These are phyloP conservation scores for Hyles euphorbiae DNA, from an alignment of 1,140 invertebrate species.

Conservation along the genomic window DNA sequence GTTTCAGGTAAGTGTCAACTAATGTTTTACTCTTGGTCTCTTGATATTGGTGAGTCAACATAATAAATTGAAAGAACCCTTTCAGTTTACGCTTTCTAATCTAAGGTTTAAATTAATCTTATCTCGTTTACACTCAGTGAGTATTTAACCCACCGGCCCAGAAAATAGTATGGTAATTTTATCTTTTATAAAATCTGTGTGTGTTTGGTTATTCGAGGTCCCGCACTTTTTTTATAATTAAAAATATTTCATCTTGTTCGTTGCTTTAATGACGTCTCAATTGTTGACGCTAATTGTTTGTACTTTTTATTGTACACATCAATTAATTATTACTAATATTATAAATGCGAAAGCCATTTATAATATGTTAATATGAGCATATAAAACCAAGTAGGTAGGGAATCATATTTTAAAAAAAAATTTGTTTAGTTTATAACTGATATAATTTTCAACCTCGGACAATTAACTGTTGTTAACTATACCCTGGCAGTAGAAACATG, in stretches of 20 bases:
- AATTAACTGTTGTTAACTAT: too few species aligned
- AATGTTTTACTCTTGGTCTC: neutral
- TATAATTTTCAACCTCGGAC: too few species aligned
- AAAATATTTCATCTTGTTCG: too few species aligned
- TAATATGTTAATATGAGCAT: too few species aligned
- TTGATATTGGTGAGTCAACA: neutral
- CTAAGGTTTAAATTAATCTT: conserved; percentile 4
- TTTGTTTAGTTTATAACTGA: too few species aligned
- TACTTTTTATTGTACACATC: too few species aligned
- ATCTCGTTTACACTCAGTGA: conserved; percentile 1
- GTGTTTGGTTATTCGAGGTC: neutral
- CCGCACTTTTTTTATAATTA: neutral
- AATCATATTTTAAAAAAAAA: too few species aligned
- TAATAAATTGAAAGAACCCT: neutral
- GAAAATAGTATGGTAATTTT: conserved; percentile 3
- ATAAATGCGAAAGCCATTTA: too few species aligned
- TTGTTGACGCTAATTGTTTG: too few species aligned
- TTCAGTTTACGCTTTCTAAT: conserved; percentile 3
- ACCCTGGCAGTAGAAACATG: too few species aligned
- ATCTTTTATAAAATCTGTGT: neutral
- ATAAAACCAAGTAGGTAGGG: too few species aligned
- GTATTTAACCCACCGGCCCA: conserved; percentile 1
- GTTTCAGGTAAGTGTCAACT: conserved; percentile 11
- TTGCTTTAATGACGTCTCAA: neutral
- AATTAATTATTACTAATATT: too few species aligned